Conservation (phyloP, 2,113 vertebrate genomes). For the Mesembrinibis cayennensis region DNA sequence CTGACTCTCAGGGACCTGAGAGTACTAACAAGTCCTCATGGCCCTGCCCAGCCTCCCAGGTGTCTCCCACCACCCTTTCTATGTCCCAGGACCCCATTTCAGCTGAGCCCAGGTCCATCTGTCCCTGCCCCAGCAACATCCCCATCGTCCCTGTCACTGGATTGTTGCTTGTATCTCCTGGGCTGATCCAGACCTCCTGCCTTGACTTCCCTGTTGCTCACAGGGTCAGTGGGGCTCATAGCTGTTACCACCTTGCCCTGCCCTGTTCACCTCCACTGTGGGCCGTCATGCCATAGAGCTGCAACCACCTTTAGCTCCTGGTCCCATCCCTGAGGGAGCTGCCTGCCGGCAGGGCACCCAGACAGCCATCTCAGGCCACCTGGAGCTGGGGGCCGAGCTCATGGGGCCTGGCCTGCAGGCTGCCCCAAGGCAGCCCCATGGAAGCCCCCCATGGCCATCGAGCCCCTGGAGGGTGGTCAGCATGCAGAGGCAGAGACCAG, state of each 20-base stretch:
- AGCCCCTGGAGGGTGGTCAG: not conserved
- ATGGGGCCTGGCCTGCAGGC: not conserved
- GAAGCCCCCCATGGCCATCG: fast-evolving
- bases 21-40: not conserved
- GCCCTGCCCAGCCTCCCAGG: not conserved
- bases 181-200: not conserved
- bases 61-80: not conserved
- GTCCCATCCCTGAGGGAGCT: not conserved
- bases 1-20: not conserved
- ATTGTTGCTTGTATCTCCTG: not conserved
- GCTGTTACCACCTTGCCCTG: not conserved
- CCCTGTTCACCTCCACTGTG: not conserved
- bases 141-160: fast-evolving
- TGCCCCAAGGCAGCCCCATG: not conserved
- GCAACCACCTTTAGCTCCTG: not conserved
- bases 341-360: not conserved
- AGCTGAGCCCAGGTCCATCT: not conserved
- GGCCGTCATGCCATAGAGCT: fast-evolving
- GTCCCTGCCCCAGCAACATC: too few species aligned
- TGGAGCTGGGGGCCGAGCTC: not conserved
- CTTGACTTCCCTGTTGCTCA: not conserved
- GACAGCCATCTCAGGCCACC: not conserved
- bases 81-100: not conserved
- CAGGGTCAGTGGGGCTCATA: fast-evolving
- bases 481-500: not conserved